A percentile compares a stretch with the other conserved stretches of the same genome.
These are phyloP conservation scores for Myioborus melanocephalus DNA, from an alignment of 2,797 vertebrate species.

Conservation along the genomic window DNA sequence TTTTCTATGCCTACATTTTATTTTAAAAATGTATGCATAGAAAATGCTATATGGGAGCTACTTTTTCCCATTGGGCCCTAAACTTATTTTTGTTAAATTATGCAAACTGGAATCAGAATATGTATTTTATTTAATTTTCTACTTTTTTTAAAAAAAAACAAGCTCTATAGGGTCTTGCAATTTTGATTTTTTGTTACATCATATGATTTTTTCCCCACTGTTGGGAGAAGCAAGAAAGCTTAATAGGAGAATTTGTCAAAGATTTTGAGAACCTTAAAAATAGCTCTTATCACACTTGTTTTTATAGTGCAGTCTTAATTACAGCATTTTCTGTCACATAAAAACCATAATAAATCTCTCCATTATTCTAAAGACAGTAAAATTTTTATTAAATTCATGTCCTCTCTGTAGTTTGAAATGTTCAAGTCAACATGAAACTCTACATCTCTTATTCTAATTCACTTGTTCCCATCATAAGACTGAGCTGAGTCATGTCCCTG, in stretches of 20 bases:
- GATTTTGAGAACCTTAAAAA: not conserved
- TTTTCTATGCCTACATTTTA: too few species aligned
- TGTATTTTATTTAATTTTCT: not conserved
- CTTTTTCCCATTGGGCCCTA: not conserved
- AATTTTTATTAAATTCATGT: not conserved
- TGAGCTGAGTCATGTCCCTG: not conserved
- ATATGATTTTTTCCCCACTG: not conserved
- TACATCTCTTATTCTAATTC: not conserved
- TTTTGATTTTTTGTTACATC: not conserved
- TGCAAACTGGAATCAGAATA: not conserved
- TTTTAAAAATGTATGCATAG: not conserved
- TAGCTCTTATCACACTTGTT: not conserved
- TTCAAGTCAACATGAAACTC: not conserved
- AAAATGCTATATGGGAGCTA: not conserved
- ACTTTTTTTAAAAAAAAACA: not conserved
- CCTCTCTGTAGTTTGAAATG: not conserved
- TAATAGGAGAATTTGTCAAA: not conserved
- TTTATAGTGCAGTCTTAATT: not conserved
- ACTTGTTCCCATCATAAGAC: not conserved
- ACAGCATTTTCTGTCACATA: not conserved
- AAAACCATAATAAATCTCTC: not conserved
- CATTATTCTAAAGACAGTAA: constrained; percentile 4
- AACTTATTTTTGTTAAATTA: not conserved
- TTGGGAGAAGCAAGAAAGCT: not conserved
- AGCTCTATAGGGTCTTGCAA: not conserved